Percentiles rank a stretch among this genome's conserved stretches.
These are phyloP conservation scores for Drosophila flavopinicola DNA, from an alignment of 2,888 invertebrate genomes.

Conservation along the genomic window DNA sequence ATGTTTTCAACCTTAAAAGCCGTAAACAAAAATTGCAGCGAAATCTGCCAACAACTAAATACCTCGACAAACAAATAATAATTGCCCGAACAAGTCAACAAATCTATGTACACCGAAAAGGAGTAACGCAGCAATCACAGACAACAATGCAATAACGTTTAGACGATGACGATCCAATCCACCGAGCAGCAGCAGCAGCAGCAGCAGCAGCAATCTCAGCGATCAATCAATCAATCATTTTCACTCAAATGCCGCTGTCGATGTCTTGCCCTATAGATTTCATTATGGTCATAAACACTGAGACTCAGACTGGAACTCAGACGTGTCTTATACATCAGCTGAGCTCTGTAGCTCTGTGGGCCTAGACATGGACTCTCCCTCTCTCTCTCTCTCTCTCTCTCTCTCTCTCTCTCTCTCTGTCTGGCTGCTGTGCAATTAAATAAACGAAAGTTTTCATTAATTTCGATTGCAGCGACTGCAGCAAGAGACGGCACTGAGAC, in stretches of 20 bases:
- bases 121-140: constrained; percentile 63
- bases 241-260: constrained; percentile 74
- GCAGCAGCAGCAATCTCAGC: constrained; percentile 38
- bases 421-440: constrained; percentile 71
- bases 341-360: constrained; percentile 13
- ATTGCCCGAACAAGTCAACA: constrained; percentile 69
- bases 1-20: constrained; percentile 56
- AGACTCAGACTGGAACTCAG: constrained; percentile 15
- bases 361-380: constrained; percentile 45
- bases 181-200: constrained; percentile 35
- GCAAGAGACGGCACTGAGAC: constrained; percentile 60
- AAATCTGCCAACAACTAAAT: constrained; percentile 56
- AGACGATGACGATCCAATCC: constrained; percentile 35
- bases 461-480: constrained; percentile 71
- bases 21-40: constrained; percentile 57
- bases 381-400: too few species aligned
- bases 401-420: constrained; percentile 58
- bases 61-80: constrained; percentile 63
- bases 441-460: constrained; percentile 79
- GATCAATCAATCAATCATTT: constrained; percentile 79
- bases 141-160: constrained; percentile 44
- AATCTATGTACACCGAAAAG: constrained; percentile 71
- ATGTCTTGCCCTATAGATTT: constrained; percentile 75
- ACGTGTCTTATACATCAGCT: constrained; percentile 36
- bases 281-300: constrained; percentile 72